phyloP scores from a whole-genome alignment of 2,888 invertebrate species.

The Epistrophe grossulariae region DNA sequence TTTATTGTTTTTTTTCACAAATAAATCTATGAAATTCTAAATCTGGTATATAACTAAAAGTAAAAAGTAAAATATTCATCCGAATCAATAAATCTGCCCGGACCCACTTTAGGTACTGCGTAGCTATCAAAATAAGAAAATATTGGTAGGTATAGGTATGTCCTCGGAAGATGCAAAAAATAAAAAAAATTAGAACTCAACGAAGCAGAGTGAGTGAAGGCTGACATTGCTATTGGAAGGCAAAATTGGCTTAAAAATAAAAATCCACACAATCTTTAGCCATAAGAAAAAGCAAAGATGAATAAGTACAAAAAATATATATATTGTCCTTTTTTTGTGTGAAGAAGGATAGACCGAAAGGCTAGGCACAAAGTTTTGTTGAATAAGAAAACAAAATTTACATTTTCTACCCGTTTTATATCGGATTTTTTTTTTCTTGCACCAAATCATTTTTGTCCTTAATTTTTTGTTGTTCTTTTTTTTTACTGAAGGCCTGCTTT shows the following conservation, averaged over 20 bases:
- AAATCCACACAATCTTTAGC: constrained; percentile 45
- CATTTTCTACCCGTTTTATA: constrained; percentile 62
- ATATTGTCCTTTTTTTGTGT: constrained; percentile 37
- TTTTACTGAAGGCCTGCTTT: constrained; percentile 23
- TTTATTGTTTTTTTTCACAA: too few species aligned
- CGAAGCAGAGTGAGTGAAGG: constrained; percentile 36
- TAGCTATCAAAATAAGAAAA: not conserved
- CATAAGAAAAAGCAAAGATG: constrained; percentile 48
- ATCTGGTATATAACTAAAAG: not conserved
- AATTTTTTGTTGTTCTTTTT: constrained; percentile 21
- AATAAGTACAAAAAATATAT: constrained; percentile 34
- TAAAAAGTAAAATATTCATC: not conserved
- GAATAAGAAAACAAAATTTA: constrained; percentile 55
- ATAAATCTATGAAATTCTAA: too few species aligned
- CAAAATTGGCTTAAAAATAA: constrained; percentile 59
- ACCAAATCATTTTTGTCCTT: constrained; percentile 39
- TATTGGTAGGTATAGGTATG: not conserved
- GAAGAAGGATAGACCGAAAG: constrained; percentile 46
- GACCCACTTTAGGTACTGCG: not conserved
- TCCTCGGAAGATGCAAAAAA: constrained; percentile 30
- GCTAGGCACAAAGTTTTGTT: constrained; percentile 60
- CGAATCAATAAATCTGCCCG: not conserved
- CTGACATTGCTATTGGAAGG: constrained; percentile 45
- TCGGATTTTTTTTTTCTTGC: constrained; percentile 15
- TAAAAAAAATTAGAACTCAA: constrained; percentile 19